Evolutionary conservation across 2,113 vertebrate species (phyloP), one percentile per base, ranked within the genome.

Genomic region (Channa argus): DNA sequence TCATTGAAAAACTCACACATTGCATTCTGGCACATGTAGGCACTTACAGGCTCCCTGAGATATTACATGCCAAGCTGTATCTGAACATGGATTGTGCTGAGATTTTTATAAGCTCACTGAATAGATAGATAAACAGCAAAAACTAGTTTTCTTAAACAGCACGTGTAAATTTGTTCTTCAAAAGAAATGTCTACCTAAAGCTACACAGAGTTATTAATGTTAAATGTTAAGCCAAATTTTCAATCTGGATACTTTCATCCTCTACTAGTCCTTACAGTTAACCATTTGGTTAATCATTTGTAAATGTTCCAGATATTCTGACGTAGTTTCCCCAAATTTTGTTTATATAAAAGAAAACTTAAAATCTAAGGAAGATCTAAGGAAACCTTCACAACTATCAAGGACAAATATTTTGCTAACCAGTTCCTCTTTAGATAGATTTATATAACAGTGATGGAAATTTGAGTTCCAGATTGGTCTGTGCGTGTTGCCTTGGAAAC

Each of bases 401-500:
- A 24, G 24, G 24, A 24, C 52, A 24, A 53, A 53, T 5, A 62
- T 45, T 37, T 52, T 45, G 3, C 34, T 46, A 38, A 78, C 59
- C 52, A 72, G 47, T 53, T 2, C 3, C 6, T 45, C 7, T 61
- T 50, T 5, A 69, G 4, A 54, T 5, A 37, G 2, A 45, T 33
- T 59, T 46, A 63, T 51, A 53, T 36, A 54, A 71, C 6, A 33
- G 41, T 46, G 41, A 77, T 67, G 45, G 49, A 66, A 63, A 73
- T 68, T 41, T 63, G 38, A 61, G 70, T 13, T 49, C 11, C 62
- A 36, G 34, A 65, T 47, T 53, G 74, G 39, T 69, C 36, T 49
- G 49, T 56, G 45, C 36, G 8, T 52, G 84, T 82, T 88, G 43
- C 80, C 53, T 62, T 77, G 75, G 59, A 49, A 72, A 84, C 74